Percentiles rank a stretch among this genome's conserved stretches.
These are phyloP conservation scores for Acanthis flammea DNA, from an alignment of 2,797 vertebrate species.

Conservation along the genomic window DNA sequence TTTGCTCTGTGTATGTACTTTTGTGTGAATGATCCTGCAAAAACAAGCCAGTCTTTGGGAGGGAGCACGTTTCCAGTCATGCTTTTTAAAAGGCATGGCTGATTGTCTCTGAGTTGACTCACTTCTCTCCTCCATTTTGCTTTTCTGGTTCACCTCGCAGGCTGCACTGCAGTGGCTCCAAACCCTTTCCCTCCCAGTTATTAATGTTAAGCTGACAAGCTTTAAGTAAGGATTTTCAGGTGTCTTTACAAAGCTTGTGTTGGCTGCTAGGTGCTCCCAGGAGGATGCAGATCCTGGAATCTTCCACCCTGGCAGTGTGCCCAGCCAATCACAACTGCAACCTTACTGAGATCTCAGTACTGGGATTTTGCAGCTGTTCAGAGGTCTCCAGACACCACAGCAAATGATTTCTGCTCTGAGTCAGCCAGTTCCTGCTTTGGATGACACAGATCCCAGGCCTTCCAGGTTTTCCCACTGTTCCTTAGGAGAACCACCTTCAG, in stretches of 20 bases:
- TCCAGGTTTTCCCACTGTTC: background rate
- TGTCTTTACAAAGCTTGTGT: constrained; percentile 28
- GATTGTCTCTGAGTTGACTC: background rate
- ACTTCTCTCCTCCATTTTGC: background rate
- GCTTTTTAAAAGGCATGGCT: background rate
- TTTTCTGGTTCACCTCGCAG: background rate
- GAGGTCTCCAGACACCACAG: constrained; percentile 31
- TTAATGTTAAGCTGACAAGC: constrained; percentile 44
- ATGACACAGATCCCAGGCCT: background rate
- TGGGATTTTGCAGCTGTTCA: constrained; percentile 61
- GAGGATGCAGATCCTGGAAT: constrained; percentile 51
- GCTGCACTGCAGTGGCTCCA: background rate
- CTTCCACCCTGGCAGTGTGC: constrained; percentile 46
- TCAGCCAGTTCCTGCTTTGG: constrained; percentile 5
- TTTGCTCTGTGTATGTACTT: background rate
- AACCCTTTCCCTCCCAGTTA: constrained; percentile 8
- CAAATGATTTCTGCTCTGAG: constrained; percentile 11
- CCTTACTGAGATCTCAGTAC: constrained; percentile 25
- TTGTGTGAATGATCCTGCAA: background rate
- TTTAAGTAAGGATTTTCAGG: constrained; percentile 60
- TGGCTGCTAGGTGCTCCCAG: constrained; percentile 48
- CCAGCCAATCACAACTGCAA: background rate
- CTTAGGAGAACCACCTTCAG: background rate
- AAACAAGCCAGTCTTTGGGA: background rate
- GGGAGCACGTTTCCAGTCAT: rapidly evolving